These are phyloP conservation scores for Ceramica pisi DNA, from an alignment of 2,888 invertebrate species.

Conservation along the genomic window DNA sequence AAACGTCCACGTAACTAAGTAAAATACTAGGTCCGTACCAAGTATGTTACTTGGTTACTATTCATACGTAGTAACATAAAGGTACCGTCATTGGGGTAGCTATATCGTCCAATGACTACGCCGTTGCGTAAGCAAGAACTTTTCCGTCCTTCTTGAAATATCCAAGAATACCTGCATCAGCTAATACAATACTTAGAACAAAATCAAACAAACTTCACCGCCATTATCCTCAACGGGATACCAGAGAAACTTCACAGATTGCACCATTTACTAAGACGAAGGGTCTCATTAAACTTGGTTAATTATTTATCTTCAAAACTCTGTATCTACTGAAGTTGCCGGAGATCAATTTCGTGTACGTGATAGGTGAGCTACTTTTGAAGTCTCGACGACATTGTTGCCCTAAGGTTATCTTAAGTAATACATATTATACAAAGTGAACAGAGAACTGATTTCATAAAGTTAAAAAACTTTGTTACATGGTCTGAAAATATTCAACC, in stretches of 20 bases:
- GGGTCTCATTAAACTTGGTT: conserved; percentile 64
- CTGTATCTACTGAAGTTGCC: conserved; percentile 39
- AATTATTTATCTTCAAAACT: conserved; percentile 67
- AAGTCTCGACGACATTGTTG: conserved; percentile 40
- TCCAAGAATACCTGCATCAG: conserved; percentile 25
- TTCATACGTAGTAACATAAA: too few species aligned
- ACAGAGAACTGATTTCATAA: neutral
- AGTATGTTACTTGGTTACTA: too few species aligned
- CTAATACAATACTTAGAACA: conserved; percentile 24
- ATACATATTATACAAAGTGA: neutral
- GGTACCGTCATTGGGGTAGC: too few species aligned
- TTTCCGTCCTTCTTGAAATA: neutral
- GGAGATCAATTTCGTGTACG: conserved; percentile 59
- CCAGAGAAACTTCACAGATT: conserved; percentile 59
- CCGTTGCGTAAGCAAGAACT: too few species aligned
- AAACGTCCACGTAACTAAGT: too few species aligned
- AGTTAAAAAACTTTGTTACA: neutral
- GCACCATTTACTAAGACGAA: conserved; percentile 59
- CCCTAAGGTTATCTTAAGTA: conserved; percentile 31
- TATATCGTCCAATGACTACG: too few species aligned
- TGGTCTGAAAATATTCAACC: too few species aligned
- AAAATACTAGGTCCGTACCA: too few species aligned
- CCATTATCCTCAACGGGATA: conserved; percentile 47
- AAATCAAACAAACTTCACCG: conserved; percentile 43
- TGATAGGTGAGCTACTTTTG: conserved; percentile 50